Conservation (phyloP, 1,140 invertebrate genomes). For the Myzus persicae region DNA sequence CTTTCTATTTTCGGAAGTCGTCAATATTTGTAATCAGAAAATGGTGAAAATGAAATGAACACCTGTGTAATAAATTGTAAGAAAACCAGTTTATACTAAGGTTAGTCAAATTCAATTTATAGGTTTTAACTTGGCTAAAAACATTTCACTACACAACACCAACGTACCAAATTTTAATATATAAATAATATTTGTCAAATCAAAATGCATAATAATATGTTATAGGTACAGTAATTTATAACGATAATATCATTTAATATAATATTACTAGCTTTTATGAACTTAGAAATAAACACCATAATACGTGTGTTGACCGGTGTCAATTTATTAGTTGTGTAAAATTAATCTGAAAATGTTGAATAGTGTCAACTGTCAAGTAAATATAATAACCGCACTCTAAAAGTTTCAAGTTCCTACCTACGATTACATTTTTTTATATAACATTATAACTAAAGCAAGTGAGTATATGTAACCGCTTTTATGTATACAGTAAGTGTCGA, state of each 20-base stretch:
- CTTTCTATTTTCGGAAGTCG: background rate
- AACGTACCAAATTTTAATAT: background rate
- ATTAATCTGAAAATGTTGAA: background rate
- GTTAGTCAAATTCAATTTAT: background rate
- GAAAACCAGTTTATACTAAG: background rate
- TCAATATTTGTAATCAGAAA: background rate
- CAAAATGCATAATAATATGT: background rate
- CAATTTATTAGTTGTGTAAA: background rate
- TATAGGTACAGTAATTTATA: background rate
- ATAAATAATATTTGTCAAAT: background rate
- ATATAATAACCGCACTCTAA: background rate
- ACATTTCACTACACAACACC: background rate
- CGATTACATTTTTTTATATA: background rate
- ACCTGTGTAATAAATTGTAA: background rate
- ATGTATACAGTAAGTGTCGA: background rate
- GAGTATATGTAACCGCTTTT: background rate
- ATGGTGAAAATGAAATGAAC: background rate
- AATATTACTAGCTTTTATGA: background rate
- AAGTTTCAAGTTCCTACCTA: background rate
- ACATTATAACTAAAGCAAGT: background rate
- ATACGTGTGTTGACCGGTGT: background rate
- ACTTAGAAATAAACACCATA: background rate
- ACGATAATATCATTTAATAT: background rate
- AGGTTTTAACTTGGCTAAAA: background rate
- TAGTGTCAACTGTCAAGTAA: background rate